A percentile compares a stretch with the other conserved stretches of the same genome.
phyloP scores from a whole-genome alignment of 2,888 invertebrate species.

The Xestia ashworthii region DNA sequence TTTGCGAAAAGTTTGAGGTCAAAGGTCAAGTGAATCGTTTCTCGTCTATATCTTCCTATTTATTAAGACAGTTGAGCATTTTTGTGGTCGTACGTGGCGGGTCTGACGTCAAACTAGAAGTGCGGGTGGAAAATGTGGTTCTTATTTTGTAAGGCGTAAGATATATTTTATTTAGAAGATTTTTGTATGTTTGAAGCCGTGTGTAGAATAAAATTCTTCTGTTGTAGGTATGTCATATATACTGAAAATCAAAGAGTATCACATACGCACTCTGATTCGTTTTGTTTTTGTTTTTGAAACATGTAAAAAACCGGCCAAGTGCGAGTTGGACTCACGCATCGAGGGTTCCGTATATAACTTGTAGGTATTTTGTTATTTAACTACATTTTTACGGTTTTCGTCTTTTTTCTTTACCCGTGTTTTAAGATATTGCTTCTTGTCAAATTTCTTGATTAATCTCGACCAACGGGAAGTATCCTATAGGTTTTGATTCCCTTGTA shows the following conservation, averaged over 20 bases:
- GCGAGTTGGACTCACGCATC: no score
- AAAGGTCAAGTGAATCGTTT: constrained; percentile 50
- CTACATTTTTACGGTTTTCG: no score
- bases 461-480: no score
- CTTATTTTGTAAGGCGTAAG: constrained; percentile 22
- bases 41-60: constrained; percentile 40
- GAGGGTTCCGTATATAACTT: no score
- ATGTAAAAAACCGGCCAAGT: not conserved
- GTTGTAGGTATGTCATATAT: not conserved
- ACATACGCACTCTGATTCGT: not conserved
- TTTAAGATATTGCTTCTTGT: no score
- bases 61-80: constrained; percentile 41
- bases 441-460: no score
- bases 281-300: not conserved
- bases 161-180: not conserved
- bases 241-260: not conserved
- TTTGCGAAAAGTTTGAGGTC: constrained; percentile 54
- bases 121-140: not conserved
- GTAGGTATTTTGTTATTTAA: no score
- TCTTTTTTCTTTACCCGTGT: no score
- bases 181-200: not conserved
- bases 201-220: not conserved
- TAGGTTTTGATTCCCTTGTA: no score
- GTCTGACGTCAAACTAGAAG: constrained; percentile 25
- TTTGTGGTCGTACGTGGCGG: constrained; percentile 25